Evolutionary conservation across 2,888 invertebrate species (phyloP), one percentile per base, ranked within the genome.

Genomic region (Zhuqinia jingwanae): DNA sequence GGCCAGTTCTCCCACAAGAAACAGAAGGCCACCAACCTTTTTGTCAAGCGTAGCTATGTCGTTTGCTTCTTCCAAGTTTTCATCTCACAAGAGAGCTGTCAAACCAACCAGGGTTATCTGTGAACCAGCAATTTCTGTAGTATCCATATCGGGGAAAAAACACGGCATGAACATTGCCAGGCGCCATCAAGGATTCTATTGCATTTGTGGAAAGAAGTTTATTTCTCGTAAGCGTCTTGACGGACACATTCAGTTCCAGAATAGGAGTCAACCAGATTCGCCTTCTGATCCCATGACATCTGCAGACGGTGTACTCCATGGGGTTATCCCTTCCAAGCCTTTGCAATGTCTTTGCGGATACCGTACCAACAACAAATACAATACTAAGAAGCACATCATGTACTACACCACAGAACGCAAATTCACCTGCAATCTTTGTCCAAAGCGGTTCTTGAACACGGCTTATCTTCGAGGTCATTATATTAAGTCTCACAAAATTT

Each of bases 131-230:
- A 15, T 2, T n/a, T n/a, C n/a, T n/a, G 13, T 13, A 11, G n/a
- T 17, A 36, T 65, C 65, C 36, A 17, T 65, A 11, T 42, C 42
- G 2, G 65, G 65, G 13, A 65, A 65, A n/a, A 17, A 8, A 25
- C 65, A 65, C 10, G 42, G 65, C 1, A 36, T 36, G 65, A 42
- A 65, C 20, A 65, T 65, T 20, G 42, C 65, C 42, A 36, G 20
- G 10, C 36, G 65, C 1, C 65, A 42, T 42, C 36, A n/a, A 30
- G 63, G 63, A 3, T 65, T 65, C 17, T 65, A 17, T 10, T 65
- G 65, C 65, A 65, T 65, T 20, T 65, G 65, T 20, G 65, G 65
- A 11, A 65, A 36, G 1, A 3, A 65, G 65, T 65, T 65, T 30
- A 42, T 65, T 20, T 10, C 2, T 42, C 36, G 65, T 10, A 65